These are phyloP conservation scores for Cryptus armator DNA, from an alignment of 2,888 invertebrate species.

Conservation along the genomic window DNA sequence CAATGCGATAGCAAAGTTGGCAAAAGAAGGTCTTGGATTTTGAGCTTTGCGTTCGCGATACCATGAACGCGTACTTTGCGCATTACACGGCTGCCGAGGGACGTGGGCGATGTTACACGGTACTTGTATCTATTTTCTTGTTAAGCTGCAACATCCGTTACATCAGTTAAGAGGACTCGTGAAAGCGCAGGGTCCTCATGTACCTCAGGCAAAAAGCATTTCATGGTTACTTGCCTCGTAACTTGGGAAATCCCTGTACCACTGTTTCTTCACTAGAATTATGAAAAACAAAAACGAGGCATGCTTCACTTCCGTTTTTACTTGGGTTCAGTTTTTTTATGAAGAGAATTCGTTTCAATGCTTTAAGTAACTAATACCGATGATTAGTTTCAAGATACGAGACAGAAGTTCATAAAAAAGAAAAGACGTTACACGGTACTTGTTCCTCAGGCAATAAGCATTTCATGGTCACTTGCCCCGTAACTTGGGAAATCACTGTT, in stretches of 20 bases:
- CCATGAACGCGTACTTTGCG: neutral
- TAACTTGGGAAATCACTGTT: neutral
- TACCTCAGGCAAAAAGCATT: neutral
- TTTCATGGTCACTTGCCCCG: neutral
- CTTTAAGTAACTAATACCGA: too few relatives aligned
- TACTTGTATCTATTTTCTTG: conserved; percentile 3
- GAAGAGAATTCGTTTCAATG: too few relatives aligned
- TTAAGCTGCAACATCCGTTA: neutral
- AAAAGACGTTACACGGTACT: too few relatives aligned
- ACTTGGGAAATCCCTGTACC: neutral
- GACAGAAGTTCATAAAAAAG: too few relatives aligned
- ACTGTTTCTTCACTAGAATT: neutral
- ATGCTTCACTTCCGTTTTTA: too few relatives aligned
- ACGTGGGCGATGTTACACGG: neutral
- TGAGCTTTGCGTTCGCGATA: neutral
- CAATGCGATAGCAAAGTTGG: conserved; percentile 5
- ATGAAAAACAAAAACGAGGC: neutral
- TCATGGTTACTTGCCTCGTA: neutral
- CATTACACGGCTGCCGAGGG: neutral
- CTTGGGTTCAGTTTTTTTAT: too few relatives aligned
- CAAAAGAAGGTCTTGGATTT: neutral
- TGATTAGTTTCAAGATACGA: too few relatives aligned
- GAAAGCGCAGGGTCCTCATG: neutral
- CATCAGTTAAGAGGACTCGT: neutral
- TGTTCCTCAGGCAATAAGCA: neutral